Evolutionary conservation across 2,797 vertebrate genomes (phyloP), one percentile per base, ranked within the genome.

Genomic region (Syncerus caffer): DNA sequence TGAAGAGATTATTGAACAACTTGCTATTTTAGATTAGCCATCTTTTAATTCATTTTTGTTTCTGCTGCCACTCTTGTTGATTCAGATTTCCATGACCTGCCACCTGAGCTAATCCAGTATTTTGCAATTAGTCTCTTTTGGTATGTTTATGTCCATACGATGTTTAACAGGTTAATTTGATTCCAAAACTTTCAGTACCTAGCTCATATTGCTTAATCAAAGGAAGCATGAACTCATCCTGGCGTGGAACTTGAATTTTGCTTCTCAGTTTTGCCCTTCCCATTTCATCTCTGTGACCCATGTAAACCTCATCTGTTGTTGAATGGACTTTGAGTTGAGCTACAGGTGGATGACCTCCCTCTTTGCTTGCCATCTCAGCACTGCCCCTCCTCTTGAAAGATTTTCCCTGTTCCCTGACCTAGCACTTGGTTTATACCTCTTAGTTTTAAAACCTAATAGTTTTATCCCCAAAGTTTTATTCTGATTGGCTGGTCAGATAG

Each of bases 221-320:
- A 74, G 71, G 86, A 53, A 76, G 15, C 10, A 3, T 8, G n/a
- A 31, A 11, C 19, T 79, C 27, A 2, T 34, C 47, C 21, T 79
- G 42, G 38, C 12, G 0, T 29, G 64, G 53, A 31, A 67, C 47
- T 80, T 71, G 7, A 27, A 34, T 8, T 47, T 60, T 4, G 45
- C n/a, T 62, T 38, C 47, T 55, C 47, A n/a, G 19, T 7, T 42
- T 57, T 53, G 38, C 21, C n/a, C 42, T 88, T 27, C 27, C n/a
- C 1, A 0, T 25, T 7, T 8, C 29, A 29, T 42, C 11, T 31
- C 71, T 6, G 1, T 17, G 13, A 27, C 67, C 85, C 23, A 0
- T 64, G 45, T 74, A 25, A 51, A 55, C 42, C 29, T 16, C 51
- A 7, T 29, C 29, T 29, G 3, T 11, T 51, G 23, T 3, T 10